A percentile compares a stretch with the other conserved stretches of the same genome.
phyloP scores from a whole-genome alignment of 2,113 vertebrate genomes.

The Indicator indicator region DNA sequence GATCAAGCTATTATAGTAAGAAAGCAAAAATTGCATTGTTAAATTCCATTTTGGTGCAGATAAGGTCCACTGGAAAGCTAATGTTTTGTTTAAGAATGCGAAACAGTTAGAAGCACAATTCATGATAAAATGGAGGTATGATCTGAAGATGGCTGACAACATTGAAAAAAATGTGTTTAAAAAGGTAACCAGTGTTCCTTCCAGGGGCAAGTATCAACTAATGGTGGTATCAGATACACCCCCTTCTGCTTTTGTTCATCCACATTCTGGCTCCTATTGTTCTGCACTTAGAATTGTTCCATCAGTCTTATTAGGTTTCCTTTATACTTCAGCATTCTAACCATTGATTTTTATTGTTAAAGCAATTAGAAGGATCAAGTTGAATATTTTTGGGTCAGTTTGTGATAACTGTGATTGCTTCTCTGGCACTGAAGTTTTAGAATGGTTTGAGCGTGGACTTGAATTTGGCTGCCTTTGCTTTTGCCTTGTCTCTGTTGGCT shows the following conservation, averaged over 20 bases:
- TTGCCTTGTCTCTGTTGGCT: neutral
- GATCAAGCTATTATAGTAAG: neutral
- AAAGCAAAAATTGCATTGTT: neutral
- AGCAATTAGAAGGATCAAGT: neutral
- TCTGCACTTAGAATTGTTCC: neutral
- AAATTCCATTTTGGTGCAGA: neutral
- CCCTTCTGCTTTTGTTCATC: neutral
- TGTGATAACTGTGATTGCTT: slow-evolving; percentile 39
- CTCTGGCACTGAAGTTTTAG: neutral
- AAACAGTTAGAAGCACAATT: neutral
- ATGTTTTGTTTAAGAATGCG: neutral
- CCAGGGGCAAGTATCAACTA: neutral
- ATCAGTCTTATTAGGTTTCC: neutral
- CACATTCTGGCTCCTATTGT: neutral
- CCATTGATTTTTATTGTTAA: slow-evolving; percentile 16
- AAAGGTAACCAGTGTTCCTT: neutral
- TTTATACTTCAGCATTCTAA: neutral
- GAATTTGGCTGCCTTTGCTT: slow-evolving; percentile 32
- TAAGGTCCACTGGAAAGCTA: neutral
- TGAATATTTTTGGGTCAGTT: neutral
- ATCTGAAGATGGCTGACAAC: neutral
- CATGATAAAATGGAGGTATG: neutral
- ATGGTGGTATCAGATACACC: neutral
- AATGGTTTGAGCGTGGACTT: neutral
- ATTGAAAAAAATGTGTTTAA: neutral